These are phyloP conservation scores for Odontomyia ornata DNA, from an alignment of 2,888 invertebrate genomes.

Conservation along the genomic window DNA sequence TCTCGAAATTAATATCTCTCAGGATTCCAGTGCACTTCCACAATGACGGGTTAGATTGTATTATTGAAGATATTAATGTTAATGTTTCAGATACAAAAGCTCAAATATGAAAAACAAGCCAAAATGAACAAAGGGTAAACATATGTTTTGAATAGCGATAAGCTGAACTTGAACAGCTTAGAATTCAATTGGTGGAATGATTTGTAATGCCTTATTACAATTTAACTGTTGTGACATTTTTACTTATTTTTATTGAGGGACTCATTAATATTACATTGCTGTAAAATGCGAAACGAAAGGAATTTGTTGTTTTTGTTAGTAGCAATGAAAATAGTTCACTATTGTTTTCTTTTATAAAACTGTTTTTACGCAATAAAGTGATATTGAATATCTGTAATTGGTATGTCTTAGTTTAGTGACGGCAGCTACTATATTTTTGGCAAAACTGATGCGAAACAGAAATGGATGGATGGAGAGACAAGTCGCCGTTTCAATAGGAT, in stretches of 20 bases:
- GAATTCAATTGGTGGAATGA: not conserved
- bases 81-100: slow-evolving; percentile 41
- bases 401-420: too few species aligned
- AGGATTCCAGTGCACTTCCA: slow-evolving; percentile 48
- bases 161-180: not conserved
- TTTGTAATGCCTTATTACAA: slow-evolving; percentile 7
- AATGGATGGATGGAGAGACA: too few species aligned
- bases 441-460: too few species aligned
- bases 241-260: not conserved
- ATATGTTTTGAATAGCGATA: slow-evolving; percentile 3
- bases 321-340: not conserved
- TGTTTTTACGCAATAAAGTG: slow-evolving; percentile 36
- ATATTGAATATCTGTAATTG: slow-evolving; percentile 17
- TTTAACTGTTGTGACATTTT: slow-evolving; percentile 5
- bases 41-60: slow-evolving; percentile 47
- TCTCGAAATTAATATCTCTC: slow-evolving; percentile 48
- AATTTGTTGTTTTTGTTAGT: not conserved
- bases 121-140: not conserved
- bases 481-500: too few species aligned
- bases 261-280: not conserved
- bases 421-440: too few species aligned
- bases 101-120: slow-evolving; percentile 18
- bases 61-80: slow-evolving; percentile 49
- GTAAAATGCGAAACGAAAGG: not conserved
- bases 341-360: slow-evolving; percentile 1